phyloP scores from a whole-genome alignment of 2,797 vertebrate species.

The Orientallactaga sibirica region DNA sequence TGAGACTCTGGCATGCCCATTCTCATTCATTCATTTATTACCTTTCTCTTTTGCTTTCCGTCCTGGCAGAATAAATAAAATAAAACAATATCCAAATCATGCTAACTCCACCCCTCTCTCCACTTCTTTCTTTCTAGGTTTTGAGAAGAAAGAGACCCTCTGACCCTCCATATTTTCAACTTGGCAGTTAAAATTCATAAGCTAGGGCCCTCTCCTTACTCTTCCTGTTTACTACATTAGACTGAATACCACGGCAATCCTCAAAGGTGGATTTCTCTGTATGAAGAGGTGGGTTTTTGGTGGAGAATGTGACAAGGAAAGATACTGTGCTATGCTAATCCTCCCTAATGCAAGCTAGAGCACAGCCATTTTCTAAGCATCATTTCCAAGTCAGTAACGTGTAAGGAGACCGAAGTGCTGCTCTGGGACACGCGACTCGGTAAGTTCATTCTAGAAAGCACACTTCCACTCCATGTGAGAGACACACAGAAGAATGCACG shows the following conservation, averaged over 20 bases:
- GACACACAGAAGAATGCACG: not conserved
- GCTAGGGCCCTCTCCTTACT: not conserved
- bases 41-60: too few species aligned
- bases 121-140: not conserved
- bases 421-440: not conserved
- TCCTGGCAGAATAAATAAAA: too few species aligned
- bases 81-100: not conserved
- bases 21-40: too few species aligned
- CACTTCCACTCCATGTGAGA: not conserved
- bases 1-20: too few species aligned
- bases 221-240: too few species aligned
- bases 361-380: constrained; percentile 47
- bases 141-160: not conserved
- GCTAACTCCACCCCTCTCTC: not conserved
- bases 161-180: not conserved
- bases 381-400: not conserved
- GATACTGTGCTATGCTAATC: not conserved
- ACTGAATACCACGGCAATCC: not conserved
- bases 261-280: not conserved
- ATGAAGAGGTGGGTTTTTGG: not conserved
- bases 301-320: not conserved
- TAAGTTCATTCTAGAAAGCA: not conserved
- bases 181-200: constrained; percentile 3
- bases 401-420: not conserved
- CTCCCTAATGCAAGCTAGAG: constrained; percentile 48